phyloP scores from a whole-genome alignment of 2,888 invertebrate species.

The Harpalus rufipes region DNA sequence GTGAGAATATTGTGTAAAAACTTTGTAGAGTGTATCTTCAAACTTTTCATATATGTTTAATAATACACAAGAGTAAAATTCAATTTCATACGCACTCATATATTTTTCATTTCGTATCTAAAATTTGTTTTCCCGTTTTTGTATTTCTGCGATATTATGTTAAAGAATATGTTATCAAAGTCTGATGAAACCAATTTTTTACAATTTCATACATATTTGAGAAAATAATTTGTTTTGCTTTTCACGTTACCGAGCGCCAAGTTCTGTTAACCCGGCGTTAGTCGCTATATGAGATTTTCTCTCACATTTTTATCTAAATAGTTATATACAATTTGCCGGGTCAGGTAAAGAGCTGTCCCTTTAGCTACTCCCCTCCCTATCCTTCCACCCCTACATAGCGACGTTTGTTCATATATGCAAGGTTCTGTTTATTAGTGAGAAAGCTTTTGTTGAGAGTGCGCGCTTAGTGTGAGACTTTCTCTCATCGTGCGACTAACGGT shows the following conservation, averaged over 20 bases:
- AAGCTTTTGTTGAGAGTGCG: no score
- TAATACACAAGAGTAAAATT: slow-evolving; percentile 26
- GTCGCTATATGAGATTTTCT: no score
- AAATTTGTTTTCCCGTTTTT: slow-evolving; percentile 17
- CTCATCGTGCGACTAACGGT: no score
- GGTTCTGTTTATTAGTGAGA: no score
- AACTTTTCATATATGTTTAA: slow-evolving; percentile 50
- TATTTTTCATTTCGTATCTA: slow-evolving; percentile 27
- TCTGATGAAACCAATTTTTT: neutral
- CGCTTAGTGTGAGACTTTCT: no score
- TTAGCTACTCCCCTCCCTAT: no score
- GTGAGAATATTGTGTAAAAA: slow-evolving; percentile 44
- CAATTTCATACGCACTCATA: slow-evolving; percentile 37
- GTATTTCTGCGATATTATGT: slow-evolving; percentile 9
- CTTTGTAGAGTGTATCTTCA: slow-evolving; percentile 7
- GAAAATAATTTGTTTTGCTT: neutral
- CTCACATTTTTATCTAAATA: no score
- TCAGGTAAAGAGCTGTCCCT: no score
- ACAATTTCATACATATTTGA: neutral
- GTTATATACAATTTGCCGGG: no score
- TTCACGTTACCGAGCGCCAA: neutral
- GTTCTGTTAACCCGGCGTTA: neutral
- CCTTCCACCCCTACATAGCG: no score
- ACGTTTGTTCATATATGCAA: no score
- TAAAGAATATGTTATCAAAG: slow-evolving; percentile 23